Conservation (phyloP, 1,140 invertebrate genomes). For the Adelges cooleyi region DNA sequence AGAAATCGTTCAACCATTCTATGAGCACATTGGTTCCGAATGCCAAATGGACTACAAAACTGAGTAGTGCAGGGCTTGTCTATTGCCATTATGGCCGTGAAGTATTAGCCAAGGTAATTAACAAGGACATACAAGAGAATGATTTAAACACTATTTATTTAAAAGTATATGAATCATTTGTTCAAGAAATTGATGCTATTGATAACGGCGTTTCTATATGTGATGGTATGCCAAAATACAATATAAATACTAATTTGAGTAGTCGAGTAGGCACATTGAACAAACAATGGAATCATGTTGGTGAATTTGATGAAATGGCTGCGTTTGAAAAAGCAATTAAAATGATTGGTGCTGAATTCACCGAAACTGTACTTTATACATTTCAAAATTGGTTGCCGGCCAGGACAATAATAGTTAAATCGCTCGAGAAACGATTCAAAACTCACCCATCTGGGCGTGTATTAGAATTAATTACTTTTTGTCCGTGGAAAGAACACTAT, state of each 20-base stretch:
- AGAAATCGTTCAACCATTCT: slow-evolving; percentile 58
- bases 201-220: slow-evolving; percentile 85
- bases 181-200: slow-evolving; percentile 90
- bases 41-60: slow-evolving; percentile 50
- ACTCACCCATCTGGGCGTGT: slow-evolving; percentile 65
- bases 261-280: slow-evolving; percentile 66
- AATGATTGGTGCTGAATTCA: slow-evolving; percentile 70
- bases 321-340: slow-evolving; percentile 64
- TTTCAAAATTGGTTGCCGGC: slow-evolving; percentile 73
- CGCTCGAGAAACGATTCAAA: slow-evolving; percentile 55
- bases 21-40: slow-evolving; percentile 46
- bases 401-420: slow-evolving; percentile 54
- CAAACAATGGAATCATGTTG: slow-evolving; percentile 71
- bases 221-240: slow-evolving; percentile 58
- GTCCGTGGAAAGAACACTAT: slow-evolving; percentile 85
- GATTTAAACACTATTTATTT: slow-evolving; percentile 40
- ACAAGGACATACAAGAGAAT: slow-evolving; percentile 40
- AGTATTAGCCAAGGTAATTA: slow-evolving; percentile 51
- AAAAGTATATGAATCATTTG: slow-evolving; percentile 73
- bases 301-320: slow-evolving; percentile 40
- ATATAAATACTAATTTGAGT: slow-evolving; percentile 65
- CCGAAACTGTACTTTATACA: slow-evolving; percentile 55
- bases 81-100: slow-evolving; percentile 83
- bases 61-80: slow-evolving; percentile 91
- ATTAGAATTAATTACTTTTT: slow-evolving; percentile 52